Evolutionary conservation across 1,140 invertebrate genomes (phyloP).

Genomic region (Sitobion miscanthi): DNA sequence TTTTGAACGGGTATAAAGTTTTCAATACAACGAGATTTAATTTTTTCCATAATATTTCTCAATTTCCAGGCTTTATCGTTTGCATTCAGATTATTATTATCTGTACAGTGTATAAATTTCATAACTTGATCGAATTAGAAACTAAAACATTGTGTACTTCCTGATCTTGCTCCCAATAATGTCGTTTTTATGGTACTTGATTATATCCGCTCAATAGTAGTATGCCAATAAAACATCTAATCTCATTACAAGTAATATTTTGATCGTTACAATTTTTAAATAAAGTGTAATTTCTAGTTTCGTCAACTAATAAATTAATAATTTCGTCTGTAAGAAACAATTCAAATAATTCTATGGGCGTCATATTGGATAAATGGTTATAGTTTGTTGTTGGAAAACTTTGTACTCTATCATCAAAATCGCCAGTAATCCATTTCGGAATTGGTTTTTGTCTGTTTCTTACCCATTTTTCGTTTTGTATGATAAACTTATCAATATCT

Average conservation of each 20-base stretch:
- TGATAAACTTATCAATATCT: not conserved
- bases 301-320: constrained; percentile 8
- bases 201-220: not conserved
- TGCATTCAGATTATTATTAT: constrained; percentile 8
- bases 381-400: not conserved
- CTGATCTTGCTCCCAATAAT: constrained; percentile 26
- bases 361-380: not conserved
- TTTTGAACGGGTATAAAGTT: not conserved
- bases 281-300: constrained; percentile 27
- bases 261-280: constrained; percentile 33
- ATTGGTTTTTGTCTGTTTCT: not conserved
- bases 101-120: not conserved
- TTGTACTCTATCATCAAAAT: not conserved
- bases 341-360: constrained; percentile 12
- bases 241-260: constrained; percentile 24
- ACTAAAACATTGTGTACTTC: not conserved
- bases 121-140: not conserved
- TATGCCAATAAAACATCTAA: too few species aligned
- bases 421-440: not conserved
- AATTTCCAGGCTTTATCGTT: constrained; percentile 29
- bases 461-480: not conserved
- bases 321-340: constrained; percentile 33
- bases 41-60: not conserved
- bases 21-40: not conserved
- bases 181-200: not conserved